Evolutionary conservation across 2,888 invertebrate species (phyloP).

Genomic region (Parasteatoda lunata): DNA sequence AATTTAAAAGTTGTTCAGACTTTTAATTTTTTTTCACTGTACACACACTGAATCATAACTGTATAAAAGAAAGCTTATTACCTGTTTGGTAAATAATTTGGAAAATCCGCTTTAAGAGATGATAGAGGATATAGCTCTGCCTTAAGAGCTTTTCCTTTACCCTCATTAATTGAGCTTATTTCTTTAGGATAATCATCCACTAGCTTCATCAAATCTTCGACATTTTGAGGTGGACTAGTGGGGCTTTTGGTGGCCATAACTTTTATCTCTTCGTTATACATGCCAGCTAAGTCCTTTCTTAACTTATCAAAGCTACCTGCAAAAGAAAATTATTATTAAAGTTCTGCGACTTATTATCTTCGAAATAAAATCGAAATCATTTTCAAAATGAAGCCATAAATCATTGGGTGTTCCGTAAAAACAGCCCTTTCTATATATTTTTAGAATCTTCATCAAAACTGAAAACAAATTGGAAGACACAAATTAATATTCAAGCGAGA

Average conservation of each 20-base stretch:
- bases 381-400: too few relatives aligned
- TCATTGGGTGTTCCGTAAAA: too few relatives aligned
- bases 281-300: conserved; percentile 52
- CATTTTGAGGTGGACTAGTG: conserved; percentile 63
- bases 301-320: conserved; percentile 67
- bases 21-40: too few relatives aligned
- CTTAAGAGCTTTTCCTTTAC: conserved; percentile 61
- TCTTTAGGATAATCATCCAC: conserved; percentile 63
- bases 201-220: conserved; percentile 61
- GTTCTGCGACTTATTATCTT: too few relatives aligned
- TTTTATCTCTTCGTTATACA: conserved; percentile 64
- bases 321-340: too few relatives aligned
- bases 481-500: too few relatives aligned
- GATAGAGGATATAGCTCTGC: conserved; percentile 63
- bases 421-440: too few relatives aligned
- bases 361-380: too few relatives aligned
- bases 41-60: too few relatives aligned
- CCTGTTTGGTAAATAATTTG: conserved; percentile 63
- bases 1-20: too few relatives aligned
- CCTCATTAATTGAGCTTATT: conserved; percentile 45
- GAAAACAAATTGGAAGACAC: too few relatives aligned
- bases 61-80: not conserved
- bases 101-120: conserved; percentile 49
- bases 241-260: conserved; percentile 62
- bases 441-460: too few relatives aligned